Evolutionary conservation across 2,113 vertebrate genomes (phyloP).

Genomic region (Pavo muticus): DNA sequence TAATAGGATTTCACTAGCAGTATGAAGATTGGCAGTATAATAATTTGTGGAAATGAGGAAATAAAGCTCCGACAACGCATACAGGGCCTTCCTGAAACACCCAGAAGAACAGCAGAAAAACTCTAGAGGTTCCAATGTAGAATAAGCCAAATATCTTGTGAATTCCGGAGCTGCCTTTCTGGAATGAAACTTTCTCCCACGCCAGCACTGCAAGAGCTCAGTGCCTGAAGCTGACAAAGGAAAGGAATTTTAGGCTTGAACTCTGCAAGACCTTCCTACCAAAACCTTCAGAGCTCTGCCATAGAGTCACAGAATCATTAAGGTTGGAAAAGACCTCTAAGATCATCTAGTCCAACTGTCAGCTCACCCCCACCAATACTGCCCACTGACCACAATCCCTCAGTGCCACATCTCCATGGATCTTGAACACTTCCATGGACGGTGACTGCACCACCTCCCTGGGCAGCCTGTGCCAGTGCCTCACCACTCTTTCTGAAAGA

Average conservation of each 20-base stretch:
- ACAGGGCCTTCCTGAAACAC: not conserved
- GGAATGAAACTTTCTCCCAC: not conserved
- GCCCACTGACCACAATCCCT: no score
- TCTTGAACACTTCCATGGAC: no score
- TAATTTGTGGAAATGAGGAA: conserved; percentile 24
- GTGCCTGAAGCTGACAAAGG: not conserved
- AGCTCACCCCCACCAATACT: no score
- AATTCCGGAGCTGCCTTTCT: not conserved
- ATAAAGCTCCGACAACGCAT: not conserved
- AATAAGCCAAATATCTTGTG: not conserved
- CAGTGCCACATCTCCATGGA: no score
- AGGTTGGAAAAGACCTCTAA: no score
- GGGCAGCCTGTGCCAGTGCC: no score
- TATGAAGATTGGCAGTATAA: conserved; percentile 46
- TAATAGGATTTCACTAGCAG: conserved; percentile 39
- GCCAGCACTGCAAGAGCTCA: not conserved
- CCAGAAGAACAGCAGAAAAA: not conserved
- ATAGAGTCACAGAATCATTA: no score
- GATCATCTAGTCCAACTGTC: no score
- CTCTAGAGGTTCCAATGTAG: not conserved
- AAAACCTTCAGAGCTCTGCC: not conserved
- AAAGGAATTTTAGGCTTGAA: not conserved
- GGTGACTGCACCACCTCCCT: no score
- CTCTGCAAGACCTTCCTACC: not conserved
- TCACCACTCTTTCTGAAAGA: no score